Evolutionary conservation across 2,113 vertebrate genomes (phyloP), one percentile per base, ranked within the genome.

Genomic region (Elephantulus edwardii): DNA sequence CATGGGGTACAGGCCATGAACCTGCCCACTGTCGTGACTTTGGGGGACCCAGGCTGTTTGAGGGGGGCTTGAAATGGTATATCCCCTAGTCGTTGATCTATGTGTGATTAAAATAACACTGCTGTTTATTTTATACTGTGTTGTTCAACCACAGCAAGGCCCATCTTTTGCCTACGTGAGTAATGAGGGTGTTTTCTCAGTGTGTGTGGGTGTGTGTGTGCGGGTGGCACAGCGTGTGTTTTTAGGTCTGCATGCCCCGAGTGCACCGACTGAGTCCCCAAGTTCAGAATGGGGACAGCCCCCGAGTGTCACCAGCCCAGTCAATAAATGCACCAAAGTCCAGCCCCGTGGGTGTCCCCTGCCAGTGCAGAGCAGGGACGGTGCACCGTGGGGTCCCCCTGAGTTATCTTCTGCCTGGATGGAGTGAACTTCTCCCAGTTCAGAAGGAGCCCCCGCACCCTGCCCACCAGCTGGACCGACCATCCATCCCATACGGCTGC

Each of bases 121-220:
- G 97, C 97, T 94, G 2, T 84, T 97, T 98, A 95, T 98, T 98
- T 97, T 97, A 93, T 98, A 96, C 97, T 89, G 95, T 96, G 68
- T 98, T 97, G 94, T 98, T 94, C 97, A 97, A 98, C 97, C 96
- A 94, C 98, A 98, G 97, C 97, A 98, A 97, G 98, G 97, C 97
- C 97, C 97, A 93, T 97, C 98, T 97, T 97, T 99, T 98, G 98
- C 98, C 97, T 98, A 98, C 98, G 98, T 98, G 98, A 99, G 98
- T 99, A 99, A 98, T 97, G 97, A 97, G 98, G 97, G 97, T 98
- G 97, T 98, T 76, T 98, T 93, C 86, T 91, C 97, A 96, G 97
- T 93, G 97, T 98, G 98, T 98, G 97, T 96, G 97, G 96, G 96
- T 96, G 97, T 93, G 97, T 98, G 98, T 98, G 97, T 96, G 97